These are phyloP conservation scores for Lathronympha strigana DNA, from an alignment of 2,888 invertebrate species.

Conservation along the genomic window DNA sequence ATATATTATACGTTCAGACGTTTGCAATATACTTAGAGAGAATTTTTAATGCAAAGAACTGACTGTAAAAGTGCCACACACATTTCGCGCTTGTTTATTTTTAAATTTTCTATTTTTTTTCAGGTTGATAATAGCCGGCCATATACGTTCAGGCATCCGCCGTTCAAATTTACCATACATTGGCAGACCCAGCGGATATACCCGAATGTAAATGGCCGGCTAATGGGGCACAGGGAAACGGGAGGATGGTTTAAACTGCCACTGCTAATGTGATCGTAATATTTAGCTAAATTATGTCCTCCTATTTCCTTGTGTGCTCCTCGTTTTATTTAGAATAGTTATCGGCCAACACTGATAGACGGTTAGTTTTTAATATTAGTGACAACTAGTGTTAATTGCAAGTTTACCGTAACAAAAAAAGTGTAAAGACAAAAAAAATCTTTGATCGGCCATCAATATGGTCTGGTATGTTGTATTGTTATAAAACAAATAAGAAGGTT, in stretches of 20 bases:
- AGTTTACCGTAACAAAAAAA: constrained; percentile 65
- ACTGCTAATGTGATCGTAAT: constrained; percentile 11
- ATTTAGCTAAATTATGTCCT: constrained; percentile 22
- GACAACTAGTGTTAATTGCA: constrained; percentile 81
- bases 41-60: constrained; percentile 65
- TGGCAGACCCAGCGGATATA: too few relatives aligned
- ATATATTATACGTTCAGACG: constrained; percentile 41
- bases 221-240: constrained; percentile 49
- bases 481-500: constrained; percentile 67
- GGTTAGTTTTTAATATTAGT: constrained; percentile 83
- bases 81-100: constrained; percentile 56
- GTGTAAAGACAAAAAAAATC: constrained; percentile 57
- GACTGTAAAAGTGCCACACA: constrained; percentile 71
- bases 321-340: constrained; percentile 57
- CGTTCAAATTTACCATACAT: too few relatives aligned
- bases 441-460: constrained; percentile 62
- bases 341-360: constrained; percentile 66
- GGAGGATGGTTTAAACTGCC: constrained; percentile 33
- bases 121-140: too few relatives aligned
- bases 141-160: too few relatives aligned
- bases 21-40: constrained; percentile 56
- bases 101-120: constrained; percentile 34
- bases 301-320: constrained; percentile 47
- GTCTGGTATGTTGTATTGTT: constrained; percentile 82
- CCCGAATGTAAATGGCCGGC: too few relatives aligned